These are phyloP conservation scores for Ochotona princeps DNA, from an alignment of 2,113 vertebrate species.

Conservation along the genomic window DNA sequence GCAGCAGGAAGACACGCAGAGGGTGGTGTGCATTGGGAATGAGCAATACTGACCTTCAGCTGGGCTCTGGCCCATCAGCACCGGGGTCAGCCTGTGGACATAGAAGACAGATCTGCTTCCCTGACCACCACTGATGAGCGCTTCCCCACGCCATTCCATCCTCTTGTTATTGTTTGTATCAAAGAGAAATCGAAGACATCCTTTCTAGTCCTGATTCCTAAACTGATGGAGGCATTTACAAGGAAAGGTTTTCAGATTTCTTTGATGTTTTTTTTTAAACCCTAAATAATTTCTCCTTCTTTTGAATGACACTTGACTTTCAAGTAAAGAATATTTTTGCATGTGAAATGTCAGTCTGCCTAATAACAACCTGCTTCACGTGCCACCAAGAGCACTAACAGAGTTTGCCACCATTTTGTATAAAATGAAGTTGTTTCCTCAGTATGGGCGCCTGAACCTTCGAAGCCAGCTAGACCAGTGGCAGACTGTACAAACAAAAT, in stretches of 20 bases:
- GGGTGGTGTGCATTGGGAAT: conserved; percentile 58
- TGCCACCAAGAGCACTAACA: conserved; percentile 44
- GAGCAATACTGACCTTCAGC: conserved; percentile 44
- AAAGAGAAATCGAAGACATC: conserved; percentile 59
- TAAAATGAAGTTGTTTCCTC: conserved; percentile 27
- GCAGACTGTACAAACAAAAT: background rate
- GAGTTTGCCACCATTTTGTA: conserved; percentile 58
- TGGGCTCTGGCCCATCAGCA: background rate
- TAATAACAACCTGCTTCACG: conserved; percentile 71
- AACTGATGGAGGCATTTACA: conserved; percentile 4
- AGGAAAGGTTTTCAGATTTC: conserved; percentile 28
- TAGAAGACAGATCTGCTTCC: background rate
- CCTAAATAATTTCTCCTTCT: conserved; percentile 65
- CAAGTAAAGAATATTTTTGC: conserved; percentile 68
- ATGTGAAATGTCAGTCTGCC: conserved; percentile 67
- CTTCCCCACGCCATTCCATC: conserved; percentile 7
- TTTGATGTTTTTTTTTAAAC: conserved; percentile 56
- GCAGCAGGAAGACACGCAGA: conserved; percentile 5
- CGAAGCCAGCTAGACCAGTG: background rate
- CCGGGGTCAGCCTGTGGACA: background rate
- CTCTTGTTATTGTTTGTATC: conserved; percentile 37
- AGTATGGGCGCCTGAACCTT: background rate
- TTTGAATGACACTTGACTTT: conserved; percentile 73
- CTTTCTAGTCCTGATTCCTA: background rate
- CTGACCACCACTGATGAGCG: background rate